Conservation (phyloP, 2,797 vertebrate species). For the Bucorvus abyssinicus region DNA sequence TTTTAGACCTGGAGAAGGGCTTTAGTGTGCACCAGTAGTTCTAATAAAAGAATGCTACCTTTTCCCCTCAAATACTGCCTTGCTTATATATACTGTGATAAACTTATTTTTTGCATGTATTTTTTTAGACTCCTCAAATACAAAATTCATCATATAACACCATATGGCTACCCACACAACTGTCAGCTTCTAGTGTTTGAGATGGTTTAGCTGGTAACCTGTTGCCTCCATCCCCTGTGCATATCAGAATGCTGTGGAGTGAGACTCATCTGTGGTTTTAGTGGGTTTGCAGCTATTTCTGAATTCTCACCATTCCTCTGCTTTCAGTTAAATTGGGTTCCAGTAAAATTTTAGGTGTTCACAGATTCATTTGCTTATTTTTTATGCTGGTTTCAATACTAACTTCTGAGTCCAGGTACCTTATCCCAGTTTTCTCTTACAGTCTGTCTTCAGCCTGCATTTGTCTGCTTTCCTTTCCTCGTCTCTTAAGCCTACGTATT, state of each 20-base stretch:
- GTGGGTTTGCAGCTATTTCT: constrained; percentile 38
- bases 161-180: constrained; percentile 59
- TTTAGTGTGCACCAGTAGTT: neutral
- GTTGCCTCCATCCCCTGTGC: neutral
- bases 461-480: neutral
- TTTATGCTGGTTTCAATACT: neutral
- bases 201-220: constrained; percentile 36
- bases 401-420: neutral
- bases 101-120: neutral
- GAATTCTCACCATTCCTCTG: neutral
- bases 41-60: constrained; percentile 39
- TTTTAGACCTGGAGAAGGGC: neutral
- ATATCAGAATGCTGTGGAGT: neutral
- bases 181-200: constrained; percentile 51
- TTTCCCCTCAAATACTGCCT: constrained; percentile 4
- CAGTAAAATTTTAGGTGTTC: neutral
- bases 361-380: neutral
- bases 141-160: constrained; percentile 17
- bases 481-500: neutral
- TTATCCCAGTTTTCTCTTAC: neutral
- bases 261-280: constrained; percentile 7
- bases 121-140: constrained; percentile 34
- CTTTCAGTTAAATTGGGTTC: neutral
- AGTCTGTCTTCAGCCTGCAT: neutral
- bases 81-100: neutral